Evolutionary conservation across 2,888 invertebrate species (phyloP).

Genomic region (Ethmia dodecea): DNA sequence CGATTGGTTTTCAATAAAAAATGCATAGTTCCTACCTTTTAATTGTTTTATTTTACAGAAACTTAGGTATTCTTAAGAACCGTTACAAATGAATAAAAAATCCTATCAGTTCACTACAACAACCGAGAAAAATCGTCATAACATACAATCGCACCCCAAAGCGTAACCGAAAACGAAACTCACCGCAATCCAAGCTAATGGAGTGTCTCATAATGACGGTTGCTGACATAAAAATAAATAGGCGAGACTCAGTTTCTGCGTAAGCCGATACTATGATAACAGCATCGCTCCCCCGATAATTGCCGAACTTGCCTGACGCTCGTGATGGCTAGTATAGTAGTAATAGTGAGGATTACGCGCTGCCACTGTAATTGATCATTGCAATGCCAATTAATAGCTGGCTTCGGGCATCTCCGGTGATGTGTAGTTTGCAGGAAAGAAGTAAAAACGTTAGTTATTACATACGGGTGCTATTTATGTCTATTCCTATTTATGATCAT

Average conservation of each 20-base stretch:
- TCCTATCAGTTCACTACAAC: constrained; percentile 30
- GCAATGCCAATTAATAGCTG: constrained; percentile 24
- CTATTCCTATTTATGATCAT: no score
- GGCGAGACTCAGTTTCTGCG: constrained; percentile 77
- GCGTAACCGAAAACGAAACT: constrained; percentile 73
- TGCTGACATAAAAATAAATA: constrained; percentile 79
- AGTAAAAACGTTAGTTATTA: no score
- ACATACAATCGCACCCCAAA: constrained; percentile 65
- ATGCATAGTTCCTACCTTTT: background rate
- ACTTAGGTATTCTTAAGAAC: background rate
- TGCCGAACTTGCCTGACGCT: constrained; percentile 64
- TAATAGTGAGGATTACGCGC: constrained; percentile 53
- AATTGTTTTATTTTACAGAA: no score
- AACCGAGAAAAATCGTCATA: constrained; percentile 40
- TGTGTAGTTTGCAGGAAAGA: no score
- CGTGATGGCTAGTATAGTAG: constrained; percentile 6
- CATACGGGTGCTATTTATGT: no score
- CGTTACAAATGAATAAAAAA: background rate
- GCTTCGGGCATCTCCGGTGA: no score
- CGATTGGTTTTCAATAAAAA: background rate
- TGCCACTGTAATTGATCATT: constrained; percentile 54
- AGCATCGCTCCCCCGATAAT: constrained; percentile 74
- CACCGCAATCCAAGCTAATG: constrained; percentile 77
- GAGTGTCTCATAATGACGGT: constrained; percentile 78
- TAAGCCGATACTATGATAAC: constrained; percentile 79